phyloP scores from a whole-genome alignment of 2,888 invertebrate genomes.

The Agrotis puta region DNA sequence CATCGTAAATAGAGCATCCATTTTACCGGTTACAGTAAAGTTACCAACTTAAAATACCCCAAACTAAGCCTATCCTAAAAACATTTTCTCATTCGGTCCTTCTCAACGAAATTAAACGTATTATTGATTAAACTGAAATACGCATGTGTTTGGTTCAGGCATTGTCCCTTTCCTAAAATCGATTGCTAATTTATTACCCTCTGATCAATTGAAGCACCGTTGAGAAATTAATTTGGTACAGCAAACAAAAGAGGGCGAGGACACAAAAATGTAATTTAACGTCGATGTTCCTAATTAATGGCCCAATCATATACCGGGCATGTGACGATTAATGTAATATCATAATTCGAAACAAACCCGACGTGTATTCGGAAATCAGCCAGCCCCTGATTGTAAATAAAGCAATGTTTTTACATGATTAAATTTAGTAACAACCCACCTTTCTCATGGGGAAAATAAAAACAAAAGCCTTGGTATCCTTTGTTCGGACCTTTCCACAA shows the following conservation, averaged over 20 bases:
- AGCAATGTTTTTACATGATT: constrained; percentile 44
- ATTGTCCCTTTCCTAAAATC: constrained; percentile 20
- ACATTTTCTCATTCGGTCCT: constrained; percentile 1
- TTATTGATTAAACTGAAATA: background rate
- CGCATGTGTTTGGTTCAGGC: background rate
- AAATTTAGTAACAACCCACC: constrained; percentile 18
- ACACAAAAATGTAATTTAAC: constrained; percentile 62
- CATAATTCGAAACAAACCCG: constrained; percentile 44
- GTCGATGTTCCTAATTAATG: constrained; percentile 69
- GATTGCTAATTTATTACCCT: constrained; percentile 39
- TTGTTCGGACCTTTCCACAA: constrained; percentile 8
- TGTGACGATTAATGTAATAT: constrained; percentile 66
- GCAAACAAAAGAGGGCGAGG: constrained; percentile 45
- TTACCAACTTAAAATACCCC: constrained; percentile 10
- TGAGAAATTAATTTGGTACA: constrained; percentile 56
- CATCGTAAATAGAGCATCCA: constrained; percentile 10
- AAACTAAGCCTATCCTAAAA: constrained; percentile 1
- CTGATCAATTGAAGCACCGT: constrained; percentile 42
- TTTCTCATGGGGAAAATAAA: constrained; percentile 7
- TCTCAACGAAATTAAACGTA: constrained; percentile 34
- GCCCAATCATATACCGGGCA: constrained; percentile 56
- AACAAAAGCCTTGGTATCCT: constrained; percentile 5
- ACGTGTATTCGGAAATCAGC: constrained; percentile 18
- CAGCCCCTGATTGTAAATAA: constrained; percentile 52
- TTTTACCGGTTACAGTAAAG: constrained; percentile 12